Evolutionary conservation across 2,113 vertebrate species (phyloP), one percentile per base, ranked within the genome.

Genomic region (Apeltes quadracus): DNA sequence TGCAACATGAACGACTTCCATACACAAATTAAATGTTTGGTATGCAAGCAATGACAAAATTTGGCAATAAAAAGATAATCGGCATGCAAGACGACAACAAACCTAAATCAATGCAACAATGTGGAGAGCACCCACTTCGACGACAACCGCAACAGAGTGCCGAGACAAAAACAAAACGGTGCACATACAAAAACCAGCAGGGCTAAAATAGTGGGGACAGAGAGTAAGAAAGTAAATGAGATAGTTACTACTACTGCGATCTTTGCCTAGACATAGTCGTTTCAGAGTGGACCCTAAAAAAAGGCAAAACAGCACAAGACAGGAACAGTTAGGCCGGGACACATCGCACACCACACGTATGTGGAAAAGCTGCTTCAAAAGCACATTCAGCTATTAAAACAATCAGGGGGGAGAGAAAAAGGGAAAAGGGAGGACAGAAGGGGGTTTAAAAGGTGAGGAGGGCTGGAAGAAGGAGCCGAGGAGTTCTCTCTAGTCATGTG

Each of bases 231-330:
- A 94, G 91, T 94, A 96, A 96, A 95, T 84, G 84, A 89, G 95
- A 98, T 98, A 98, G 95, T 98, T 98, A 98, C 97, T 97, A 97
- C 96, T 97, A 96, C 95, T 97, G 95, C 96, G 97, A 90, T 98
- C 96, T 97, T 98, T 98, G 95, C 97, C 96, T 95, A 98, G 96
- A 96, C 97, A 98, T 93, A 98, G 96, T 94, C 97, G 97, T 96
- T 98, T 98, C 96, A 98, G 94, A 94, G 97, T 97, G 92, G 96
- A 97, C 97, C 97, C 97, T 98, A 96, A 92, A 95, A 90, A 64
- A 94, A 91, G 93, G 96, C 93, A 97, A 94, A 94, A 97, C 91
- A 95, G 96, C 95, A 98, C 94, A 97, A 96, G 95, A 98, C 95
- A 98, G 55, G 96, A 87, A 96, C 89, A 92, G 95, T 99, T 98